phyloP scores from a whole-genome alignment of 2,113 vertebrate genomes.

The Pimephales promelas region DNA sequence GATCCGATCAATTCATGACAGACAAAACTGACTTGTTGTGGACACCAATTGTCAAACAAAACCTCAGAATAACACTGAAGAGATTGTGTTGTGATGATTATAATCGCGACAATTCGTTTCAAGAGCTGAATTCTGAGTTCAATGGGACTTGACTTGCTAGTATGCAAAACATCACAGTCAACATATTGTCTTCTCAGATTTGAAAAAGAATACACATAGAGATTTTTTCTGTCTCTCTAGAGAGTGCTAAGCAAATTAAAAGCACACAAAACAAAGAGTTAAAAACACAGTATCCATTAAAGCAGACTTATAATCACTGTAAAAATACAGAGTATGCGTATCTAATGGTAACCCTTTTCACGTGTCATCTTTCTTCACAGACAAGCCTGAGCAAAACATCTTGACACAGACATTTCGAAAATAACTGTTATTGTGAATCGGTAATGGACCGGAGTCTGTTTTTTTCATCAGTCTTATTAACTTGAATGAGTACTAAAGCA shows the following conservation, averaged over 20 bases:
- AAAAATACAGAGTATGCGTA: not conserved
- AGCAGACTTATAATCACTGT: not conserved
- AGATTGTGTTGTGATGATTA: not conserved
- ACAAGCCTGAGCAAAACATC: slow-evolving; percentile 21
- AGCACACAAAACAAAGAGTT: not conserved
- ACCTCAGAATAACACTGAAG: not conserved
- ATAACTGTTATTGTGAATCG: slow-evolving; percentile 36
- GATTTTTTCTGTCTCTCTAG: not conserved
- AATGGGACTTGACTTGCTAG: slow-evolving; percentile 18
- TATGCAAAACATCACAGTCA: slow-evolving; percentile 14
- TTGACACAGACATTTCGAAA: slow-evolving; percentile 26
- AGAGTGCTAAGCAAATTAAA: slow-evolving; percentile 6
- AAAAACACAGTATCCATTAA: slow-evolving; percentile 9
- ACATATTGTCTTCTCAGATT: not conserved
- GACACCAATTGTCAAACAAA: not conserved
- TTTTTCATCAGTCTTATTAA: not conserved
- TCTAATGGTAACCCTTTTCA: not conserved
- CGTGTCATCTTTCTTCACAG: not conserved
- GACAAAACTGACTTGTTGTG: not conserved
- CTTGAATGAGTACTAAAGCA: not conserved
- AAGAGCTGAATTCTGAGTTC: not conserved
- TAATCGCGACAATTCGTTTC: not conserved
- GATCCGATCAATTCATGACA: too few species aligned
- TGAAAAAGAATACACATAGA: not conserved
- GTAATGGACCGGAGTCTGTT: slow-evolving; percentile 17